phyloP scores from a whole-genome alignment of 1,140 invertebrate genomes.

The Manduca sexta region DNA sequence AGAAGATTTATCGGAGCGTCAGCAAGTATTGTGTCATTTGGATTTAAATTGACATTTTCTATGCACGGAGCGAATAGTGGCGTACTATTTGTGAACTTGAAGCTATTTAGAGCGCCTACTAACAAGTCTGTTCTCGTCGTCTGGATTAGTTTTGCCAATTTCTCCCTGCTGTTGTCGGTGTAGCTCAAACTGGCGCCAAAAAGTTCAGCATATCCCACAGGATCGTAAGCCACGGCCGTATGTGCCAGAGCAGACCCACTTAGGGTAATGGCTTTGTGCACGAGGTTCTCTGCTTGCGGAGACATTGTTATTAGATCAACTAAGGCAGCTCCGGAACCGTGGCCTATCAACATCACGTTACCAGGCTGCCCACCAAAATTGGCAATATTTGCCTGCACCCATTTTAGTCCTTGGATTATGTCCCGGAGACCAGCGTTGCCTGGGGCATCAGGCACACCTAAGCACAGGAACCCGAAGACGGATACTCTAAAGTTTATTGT shows the following conservation, averaged over 20 bases:
- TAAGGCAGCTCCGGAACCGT: conserved; percentile 77
- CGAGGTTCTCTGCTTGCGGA: conserved; percentile 70
- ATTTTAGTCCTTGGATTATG: conserved; percentile 76
- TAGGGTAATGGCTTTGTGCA: conserved; percentile 74
- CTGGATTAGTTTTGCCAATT: conserved; percentile 33
- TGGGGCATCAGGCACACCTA: conserved; percentile 69
- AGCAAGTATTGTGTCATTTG: conserved; percentile 36
- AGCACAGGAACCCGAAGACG: conserved; percentile 77
- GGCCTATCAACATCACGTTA: conserved; percentile 75
- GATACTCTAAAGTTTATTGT: conserved; percentile 52
- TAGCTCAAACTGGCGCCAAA: conserved; percentile 44
- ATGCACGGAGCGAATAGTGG: conserved; percentile 54
- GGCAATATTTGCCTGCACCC: conserved; percentile 77
- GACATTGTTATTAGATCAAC: conserved; percentile 78
- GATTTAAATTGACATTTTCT: conserved; percentile 33
- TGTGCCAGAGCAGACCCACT: conserved; percentile 79
- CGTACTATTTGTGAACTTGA: conserved; percentile 45
- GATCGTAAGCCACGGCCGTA: conserved; percentile 78
- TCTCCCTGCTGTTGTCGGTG: conserved; percentile 19
- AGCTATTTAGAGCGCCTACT: conserved; percentile 21
- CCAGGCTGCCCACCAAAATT: conserved; percentile 79
- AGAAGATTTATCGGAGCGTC: conserved; percentile 47
- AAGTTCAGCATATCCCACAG: conserved; percentile 57
- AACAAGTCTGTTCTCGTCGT: conserved; percentile 34
- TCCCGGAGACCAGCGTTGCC: conserved; percentile 80